These are phyloP conservation scores for Arbacia lixula DNA, from an alignment of 53 echinoderm and acorn worm species.

Conservation along the genomic window DNA sequence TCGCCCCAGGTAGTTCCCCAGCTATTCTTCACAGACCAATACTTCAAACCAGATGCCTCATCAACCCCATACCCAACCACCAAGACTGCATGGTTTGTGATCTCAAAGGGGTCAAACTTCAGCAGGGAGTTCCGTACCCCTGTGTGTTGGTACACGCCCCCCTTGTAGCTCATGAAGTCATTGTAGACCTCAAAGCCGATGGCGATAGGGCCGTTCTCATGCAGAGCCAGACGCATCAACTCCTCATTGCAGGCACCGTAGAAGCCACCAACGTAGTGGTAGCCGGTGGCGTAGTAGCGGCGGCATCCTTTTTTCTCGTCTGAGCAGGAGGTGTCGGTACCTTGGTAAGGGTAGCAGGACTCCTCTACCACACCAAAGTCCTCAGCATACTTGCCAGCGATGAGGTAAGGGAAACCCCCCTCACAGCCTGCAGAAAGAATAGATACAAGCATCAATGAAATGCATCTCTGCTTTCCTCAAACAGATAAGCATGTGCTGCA, in stretches of 20 bases:
- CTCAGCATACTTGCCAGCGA: conserved; percentile 94
- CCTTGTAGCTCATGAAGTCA: conserved; percentile 79
- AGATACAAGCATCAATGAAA: neutral
- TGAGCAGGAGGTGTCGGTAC: conserved; percentile 66
- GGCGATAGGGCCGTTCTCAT: conserved; percentile 86
- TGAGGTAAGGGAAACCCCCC: conserved; percentile 91
- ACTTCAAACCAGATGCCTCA: conserved; percentile 65
- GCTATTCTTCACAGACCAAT: conserved; percentile 95
- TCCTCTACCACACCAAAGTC: conserved; percentile 92
- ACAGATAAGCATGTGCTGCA: neutral
- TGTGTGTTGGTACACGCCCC: conserved; percentile 90
- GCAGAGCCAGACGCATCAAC: conserved; percentile 79
- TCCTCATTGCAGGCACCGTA: conserved; percentile 95
- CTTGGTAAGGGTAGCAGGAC: conserved; percentile 78
- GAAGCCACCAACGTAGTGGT: conserved; percentile 87
- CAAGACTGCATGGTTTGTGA: conserved; percentile 90
- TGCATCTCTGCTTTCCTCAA: neutral
- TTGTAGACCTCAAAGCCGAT: conserved; percentile 81
- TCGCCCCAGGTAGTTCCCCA: conserved; percentile 93
- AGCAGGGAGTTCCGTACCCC: conserved; percentile 31
- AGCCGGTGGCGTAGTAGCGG: conserved; percentile 88
- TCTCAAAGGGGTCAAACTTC: conserved; percentile 80
- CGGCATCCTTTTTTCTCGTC: conserved; percentile 64
- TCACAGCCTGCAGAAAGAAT: conserved; percentile 64
- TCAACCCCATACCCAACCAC: conserved; percentile 89